phyloP scores from a whole-genome alignment of 2,888 invertebrate species.

The Pseudococcus longispinus region DNA sequence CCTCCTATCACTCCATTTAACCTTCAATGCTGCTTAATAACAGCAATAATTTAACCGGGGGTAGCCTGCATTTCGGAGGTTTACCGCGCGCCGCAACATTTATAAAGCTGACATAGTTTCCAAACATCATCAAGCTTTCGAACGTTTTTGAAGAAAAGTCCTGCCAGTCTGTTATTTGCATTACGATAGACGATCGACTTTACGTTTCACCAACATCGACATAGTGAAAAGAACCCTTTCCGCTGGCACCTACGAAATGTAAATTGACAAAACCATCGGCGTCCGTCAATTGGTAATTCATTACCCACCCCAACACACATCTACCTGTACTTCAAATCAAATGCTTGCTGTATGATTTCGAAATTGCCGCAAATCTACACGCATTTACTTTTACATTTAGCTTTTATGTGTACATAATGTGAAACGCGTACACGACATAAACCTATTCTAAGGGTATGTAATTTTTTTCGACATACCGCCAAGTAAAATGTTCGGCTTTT shows the following conservation, averaged over 20 bases:
- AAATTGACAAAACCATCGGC: neutral
- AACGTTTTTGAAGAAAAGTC: neutral
- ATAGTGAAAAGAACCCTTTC: neutral
- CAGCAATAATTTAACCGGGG: conserved; percentile 32
- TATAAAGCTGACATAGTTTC: conserved; percentile 32
- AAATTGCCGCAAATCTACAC: neutral
- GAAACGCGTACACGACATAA: neutral
- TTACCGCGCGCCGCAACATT: conserved; percentile 32
- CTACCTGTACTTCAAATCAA: neutral
- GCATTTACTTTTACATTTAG: neutral
- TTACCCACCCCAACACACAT: neutral
- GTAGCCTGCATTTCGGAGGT: conserved; percentile 29
- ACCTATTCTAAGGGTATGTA: neutral
- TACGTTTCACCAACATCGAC: neutral
- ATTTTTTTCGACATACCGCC: neutral
- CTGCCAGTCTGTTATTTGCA: neutral
- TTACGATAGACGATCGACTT: neutral
- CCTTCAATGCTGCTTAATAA: conserved; percentile 26
- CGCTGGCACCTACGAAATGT: neutral
- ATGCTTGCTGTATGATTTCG: neutral
- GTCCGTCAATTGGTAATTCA: neutral
- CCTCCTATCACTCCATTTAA: conserved; percentile 34
- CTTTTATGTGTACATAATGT: conserved; percentile 9
- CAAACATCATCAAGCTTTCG: conserved; percentile 14
- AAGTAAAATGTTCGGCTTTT: conserved; percentile 21